These are phyloP conservation scores for Leucophenga montana DNA, from an alignment of 2,888 invertebrate genomes.

Conservation along the genomic window DNA sequence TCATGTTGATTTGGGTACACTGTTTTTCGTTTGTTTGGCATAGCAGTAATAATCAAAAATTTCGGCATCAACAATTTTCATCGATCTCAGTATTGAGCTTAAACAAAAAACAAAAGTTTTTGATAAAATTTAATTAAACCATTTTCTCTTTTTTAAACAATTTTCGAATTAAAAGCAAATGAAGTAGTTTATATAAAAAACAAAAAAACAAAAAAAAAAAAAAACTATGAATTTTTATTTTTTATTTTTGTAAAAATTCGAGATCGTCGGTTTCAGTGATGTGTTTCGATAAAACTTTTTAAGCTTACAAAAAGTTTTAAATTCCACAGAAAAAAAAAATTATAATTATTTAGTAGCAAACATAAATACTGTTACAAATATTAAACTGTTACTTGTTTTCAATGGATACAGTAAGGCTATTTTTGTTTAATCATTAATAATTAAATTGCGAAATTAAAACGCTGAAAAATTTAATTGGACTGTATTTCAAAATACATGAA, in stretches of 20 bases:
- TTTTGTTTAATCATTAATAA: no score
- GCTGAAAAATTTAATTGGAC: no score
- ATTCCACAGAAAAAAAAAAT: conserved; percentile 12
- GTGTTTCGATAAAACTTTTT: conserved; percentile 4
- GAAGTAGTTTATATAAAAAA: conserved; percentile 31
- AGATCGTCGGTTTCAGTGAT: conserved; percentile 46
- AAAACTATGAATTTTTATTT: conserved; percentile 16
- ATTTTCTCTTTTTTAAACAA: conserved; percentile 44
- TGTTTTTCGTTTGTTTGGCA: no score
- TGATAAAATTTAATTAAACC: conserved; percentile 46
- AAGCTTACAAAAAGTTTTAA: conserved; percentile 33
- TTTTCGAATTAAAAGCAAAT: conserved; percentile 27
- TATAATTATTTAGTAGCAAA: conserved; percentile 41
- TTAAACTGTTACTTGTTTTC: no score
- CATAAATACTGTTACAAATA: conserved; percentile 36
- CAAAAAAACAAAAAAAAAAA: background rate
- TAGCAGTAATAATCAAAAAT: no score
- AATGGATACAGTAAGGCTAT: no score
- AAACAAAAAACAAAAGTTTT: conserved; percentile 30
- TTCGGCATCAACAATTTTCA: no score
- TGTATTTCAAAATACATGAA: no score
- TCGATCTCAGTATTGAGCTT: no score
- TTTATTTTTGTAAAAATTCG: conserved; percentile 41
- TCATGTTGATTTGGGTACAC: no score
- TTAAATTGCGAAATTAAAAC: no score